Evolutionary conservation across 2,797 vertebrate species (phyloP).

Genomic region (Euphonia xanthogaster): DNA sequence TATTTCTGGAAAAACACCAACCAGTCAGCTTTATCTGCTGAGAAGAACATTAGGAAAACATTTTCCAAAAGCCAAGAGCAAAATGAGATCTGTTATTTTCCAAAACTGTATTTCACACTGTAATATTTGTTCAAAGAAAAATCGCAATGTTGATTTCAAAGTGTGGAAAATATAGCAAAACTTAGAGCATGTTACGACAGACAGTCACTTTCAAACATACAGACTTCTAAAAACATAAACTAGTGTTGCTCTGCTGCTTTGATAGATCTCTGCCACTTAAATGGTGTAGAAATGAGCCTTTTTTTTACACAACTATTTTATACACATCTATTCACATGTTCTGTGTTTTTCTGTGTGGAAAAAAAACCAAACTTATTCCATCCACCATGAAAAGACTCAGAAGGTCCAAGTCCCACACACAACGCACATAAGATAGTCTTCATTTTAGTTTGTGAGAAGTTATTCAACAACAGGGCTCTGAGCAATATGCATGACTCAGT

Average conservation of each 20-base stretch:
- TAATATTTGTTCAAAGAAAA: background rate
- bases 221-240: background rate
- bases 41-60: background rate
- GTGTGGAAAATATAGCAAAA: background rate
- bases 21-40: background rate
- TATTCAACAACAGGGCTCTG: background rate
- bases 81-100: conserved; percentile 2
- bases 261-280: background rate
- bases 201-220: background rate
- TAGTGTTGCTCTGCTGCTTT: background rate
- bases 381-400: background rate
- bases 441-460: background rate
- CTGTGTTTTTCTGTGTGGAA: background rate
- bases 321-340: background rate
- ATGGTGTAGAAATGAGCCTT: background rate
- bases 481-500: background rate
- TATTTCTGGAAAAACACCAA: background rate
- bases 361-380: background rate
- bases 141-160: background rate
- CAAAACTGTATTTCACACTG: background rate
- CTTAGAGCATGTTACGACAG: background rate
- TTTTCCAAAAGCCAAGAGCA: background rate
- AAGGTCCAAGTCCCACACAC: background rate
- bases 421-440: background rate
- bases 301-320: background rate